Evolutionary conservation across 2,113 vertebrate species (phyloP), one percentile per base, ranked within the genome.

Genomic region (Terrapene triunguis): DNA sequence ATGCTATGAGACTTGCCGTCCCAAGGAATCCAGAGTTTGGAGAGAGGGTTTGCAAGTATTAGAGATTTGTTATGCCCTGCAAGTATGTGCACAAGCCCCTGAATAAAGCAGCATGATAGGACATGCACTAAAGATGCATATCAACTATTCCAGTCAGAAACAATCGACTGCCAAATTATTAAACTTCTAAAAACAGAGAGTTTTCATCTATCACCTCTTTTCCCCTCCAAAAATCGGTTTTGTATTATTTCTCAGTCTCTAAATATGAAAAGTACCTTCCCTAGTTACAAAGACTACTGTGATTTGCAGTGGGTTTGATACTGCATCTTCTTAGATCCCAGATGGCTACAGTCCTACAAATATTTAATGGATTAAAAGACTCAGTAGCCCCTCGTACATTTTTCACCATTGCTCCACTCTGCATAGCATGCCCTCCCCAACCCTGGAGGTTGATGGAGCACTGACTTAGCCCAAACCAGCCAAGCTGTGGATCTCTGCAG

Each of bases 91-190:
- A 44, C 21, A 21, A 76, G 42, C 22, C 42, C 24, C 38, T 78
- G 42, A 47, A 29, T 24, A 47, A 78, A 47, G 74, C 25, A 24
- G 25, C 42, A 47, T 3, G 25, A 47, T 47, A 86, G 82, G 88
- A 38, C 96, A 95, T 82, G 96, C 87, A 94, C 88, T 1, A 1
- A 94, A 5, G 80, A 88, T 51, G 21, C 38, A 47, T 24, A 44
- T 78, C 85, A 84, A 96, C 94, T 87, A 74, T 94, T 95, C 96
- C 96, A 93, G 54, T 72, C 83, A 89, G 35, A 91, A 88, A 85
- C 84, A 59, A 55, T 17, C 69, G 29, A 35, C 89, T 91, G 59
- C 29, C 50, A 4, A 38, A 27, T 80, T 92, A 80, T 55, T 54
- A 42, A 95, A 87, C 25, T 17, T 6, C 0, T 13, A 53, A 51